These are phyloP conservation scores for Uropsilus gracilis DNA, from an alignment of 2,113 vertebrate genomes.

Conservation along the genomic window DNA sequence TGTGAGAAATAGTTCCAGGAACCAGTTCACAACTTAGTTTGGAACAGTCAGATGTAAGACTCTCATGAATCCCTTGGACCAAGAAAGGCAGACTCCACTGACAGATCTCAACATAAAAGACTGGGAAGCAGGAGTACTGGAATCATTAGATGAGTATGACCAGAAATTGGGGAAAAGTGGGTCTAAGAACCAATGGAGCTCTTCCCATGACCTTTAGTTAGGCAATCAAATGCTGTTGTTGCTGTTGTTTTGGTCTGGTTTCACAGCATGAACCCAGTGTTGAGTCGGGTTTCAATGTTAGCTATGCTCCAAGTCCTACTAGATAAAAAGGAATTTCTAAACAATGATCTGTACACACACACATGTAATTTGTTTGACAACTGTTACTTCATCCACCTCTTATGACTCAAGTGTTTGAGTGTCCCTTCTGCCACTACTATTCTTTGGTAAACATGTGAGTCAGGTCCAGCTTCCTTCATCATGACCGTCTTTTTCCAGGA, in stretches of 20 bases:
- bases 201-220: not conserved
- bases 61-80: not conserved
- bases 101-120: not conserved
- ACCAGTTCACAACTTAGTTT: not conserved
- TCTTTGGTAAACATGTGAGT: not conserved
- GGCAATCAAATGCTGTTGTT: not conserved
- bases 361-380: not conserved
- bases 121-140: not conserved
- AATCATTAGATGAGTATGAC: not conserved
- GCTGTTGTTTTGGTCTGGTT: not conserved
- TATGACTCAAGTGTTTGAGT: not conserved
- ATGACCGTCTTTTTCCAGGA: not conserved
- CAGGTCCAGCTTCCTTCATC: not conserved
- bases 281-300: not conserved
- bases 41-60: not conserved
- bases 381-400: not conserved
- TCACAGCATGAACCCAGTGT: not conserved
- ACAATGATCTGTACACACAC: not conserved
- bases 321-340: not conserved
- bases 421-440: not conserved
- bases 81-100: not conserved
- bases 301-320: not conserved
- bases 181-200: not conserved
- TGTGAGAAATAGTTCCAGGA: not conserved
- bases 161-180: not conserved